Conservation (phyloP, 2,797 vertebrate genomes). For the Anabas testudineus region DNA sequence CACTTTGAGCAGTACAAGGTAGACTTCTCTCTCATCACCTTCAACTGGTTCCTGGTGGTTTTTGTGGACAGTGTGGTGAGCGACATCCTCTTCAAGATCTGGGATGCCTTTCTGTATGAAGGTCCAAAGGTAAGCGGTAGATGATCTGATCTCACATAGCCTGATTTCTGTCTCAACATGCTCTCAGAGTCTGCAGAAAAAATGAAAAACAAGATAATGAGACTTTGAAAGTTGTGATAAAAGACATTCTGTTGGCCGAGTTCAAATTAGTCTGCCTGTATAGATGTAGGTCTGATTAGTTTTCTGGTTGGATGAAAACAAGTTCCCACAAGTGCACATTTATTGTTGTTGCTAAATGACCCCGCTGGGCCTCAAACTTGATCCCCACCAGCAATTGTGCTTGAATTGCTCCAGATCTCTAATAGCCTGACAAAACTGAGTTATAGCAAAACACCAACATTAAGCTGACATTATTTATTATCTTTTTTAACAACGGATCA, state of each 20-base stretch:
- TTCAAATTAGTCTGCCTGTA: not conserved
- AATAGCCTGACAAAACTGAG: not conserved
- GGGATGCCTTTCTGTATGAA: slow-evolving; percentile 98
- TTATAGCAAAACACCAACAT: not conserved
- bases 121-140: slow-evolving; percentile 91
- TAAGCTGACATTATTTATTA: not conserved
- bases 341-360: not conserved
- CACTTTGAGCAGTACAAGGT: slow-evolving; percentile 96
- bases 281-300: not conserved
- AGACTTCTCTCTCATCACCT: slow-evolving; percentile 97
- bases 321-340: not conserved
- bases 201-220: not conserved
- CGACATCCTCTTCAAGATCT: slow-evolving; percentile 97
- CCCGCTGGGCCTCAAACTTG: not conserved
- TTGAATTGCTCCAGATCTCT: not conserved
- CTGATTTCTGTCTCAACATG: not conserved
- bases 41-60: slow-evolving; percentile 99
- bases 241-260: not conserved
- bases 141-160: not conserved
- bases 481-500: not conserved
- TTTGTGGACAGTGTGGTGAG: slow-evolving; percentile 98
- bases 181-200: not conserved
- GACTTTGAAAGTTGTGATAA: not conserved
- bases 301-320: not conserved
- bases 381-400: not conserved